Conservation (phyloP, 2,888 invertebrate species). For the Heliconius cydno region DNA sequence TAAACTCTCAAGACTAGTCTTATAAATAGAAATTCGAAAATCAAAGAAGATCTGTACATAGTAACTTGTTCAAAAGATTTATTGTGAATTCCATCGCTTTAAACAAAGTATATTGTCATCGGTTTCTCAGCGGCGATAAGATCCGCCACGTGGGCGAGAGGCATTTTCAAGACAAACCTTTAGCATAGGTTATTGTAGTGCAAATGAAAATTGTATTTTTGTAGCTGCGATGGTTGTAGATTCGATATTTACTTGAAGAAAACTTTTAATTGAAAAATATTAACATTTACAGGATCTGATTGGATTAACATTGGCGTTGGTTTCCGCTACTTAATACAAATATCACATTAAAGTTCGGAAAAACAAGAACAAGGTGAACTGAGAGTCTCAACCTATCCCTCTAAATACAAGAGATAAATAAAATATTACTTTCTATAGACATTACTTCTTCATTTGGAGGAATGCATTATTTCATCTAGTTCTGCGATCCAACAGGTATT, state of each 20-base stretch:
- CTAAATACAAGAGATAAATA: no score
- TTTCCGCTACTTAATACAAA: not conserved
- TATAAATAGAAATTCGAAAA: not conserved
- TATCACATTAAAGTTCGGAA: no score
- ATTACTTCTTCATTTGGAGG: no score
- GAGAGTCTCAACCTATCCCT: no score
- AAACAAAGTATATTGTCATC: constrained; percentile 28
- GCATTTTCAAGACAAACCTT: constrained; percentile 8
- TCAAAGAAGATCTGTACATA: not conserved
- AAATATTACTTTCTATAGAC: no score
- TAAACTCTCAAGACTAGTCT: not conserved
- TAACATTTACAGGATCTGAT: not conserved
- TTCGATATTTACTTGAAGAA: not conserved
- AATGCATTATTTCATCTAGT: no score
- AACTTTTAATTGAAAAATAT: not conserved
- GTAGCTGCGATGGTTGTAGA: not conserved
- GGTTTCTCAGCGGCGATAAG: constrained; percentile 24
- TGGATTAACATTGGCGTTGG: not conserved
- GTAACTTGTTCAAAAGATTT: constrained; percentile 16
- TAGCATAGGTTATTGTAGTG: not conserved
- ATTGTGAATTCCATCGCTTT: constrained; percentile 17
- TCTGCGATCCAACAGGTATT: no score
- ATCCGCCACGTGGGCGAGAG: constrained; percentile 23
- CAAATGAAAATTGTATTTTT: not conserved
- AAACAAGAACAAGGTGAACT: no score